Evolutionary conservation across 64 coral and sea anemone genomes (phyloP).

Genomic region (Dendronephthya gigantea): DNA sequence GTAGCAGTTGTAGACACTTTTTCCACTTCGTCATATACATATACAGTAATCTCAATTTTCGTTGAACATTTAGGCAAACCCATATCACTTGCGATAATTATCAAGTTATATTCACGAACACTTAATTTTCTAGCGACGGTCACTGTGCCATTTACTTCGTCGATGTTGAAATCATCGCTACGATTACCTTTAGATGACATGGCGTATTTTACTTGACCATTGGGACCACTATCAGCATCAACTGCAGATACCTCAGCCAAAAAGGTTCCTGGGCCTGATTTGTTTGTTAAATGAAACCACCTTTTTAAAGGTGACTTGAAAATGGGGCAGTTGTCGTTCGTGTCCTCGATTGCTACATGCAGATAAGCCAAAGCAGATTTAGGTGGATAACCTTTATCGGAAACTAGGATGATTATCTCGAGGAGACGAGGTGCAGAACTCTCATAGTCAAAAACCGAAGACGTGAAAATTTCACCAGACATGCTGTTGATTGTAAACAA

Average conservation of each 20-base stretch:
- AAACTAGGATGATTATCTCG: constrained; percentile 35
- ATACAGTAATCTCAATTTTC: constrained; percentile 22
- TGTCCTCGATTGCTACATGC: constrained; percentile 25
- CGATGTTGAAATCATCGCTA: constrained; percentile 25
- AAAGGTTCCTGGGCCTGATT: constrained; percentile 10
- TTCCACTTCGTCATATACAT: background rate
- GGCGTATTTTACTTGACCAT: constrained; percentile 41
- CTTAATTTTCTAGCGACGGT: background rate
- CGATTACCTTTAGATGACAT: background rate
- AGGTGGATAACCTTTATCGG: constrained; percentile 45
- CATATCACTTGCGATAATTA: constrained; percentile 35
- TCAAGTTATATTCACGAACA: constrained; percentile 2
- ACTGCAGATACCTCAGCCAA: constrained; percentile 27
- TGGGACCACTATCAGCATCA: constrained; percentile 45
- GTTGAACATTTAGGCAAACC: constrained; percentile 45
- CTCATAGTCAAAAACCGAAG: constrained; percentile 36
- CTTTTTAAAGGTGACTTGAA: constrained; percentile 17
- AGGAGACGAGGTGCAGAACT: background rate
- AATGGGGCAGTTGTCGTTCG: constrained; percentile 53
- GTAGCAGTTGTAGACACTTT: background rate
- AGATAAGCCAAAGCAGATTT: constrained; percentile 11
- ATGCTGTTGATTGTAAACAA: constrained; percentile 38
- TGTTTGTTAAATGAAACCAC: constrained; percentile 22
- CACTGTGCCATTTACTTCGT: background rate
- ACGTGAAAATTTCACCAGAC: constrained; percentile 40